Evolutionary conservation across 1,140 invertebrate genomes (phyloP).

Genomic region (Bicyclus anynana): DNA sequence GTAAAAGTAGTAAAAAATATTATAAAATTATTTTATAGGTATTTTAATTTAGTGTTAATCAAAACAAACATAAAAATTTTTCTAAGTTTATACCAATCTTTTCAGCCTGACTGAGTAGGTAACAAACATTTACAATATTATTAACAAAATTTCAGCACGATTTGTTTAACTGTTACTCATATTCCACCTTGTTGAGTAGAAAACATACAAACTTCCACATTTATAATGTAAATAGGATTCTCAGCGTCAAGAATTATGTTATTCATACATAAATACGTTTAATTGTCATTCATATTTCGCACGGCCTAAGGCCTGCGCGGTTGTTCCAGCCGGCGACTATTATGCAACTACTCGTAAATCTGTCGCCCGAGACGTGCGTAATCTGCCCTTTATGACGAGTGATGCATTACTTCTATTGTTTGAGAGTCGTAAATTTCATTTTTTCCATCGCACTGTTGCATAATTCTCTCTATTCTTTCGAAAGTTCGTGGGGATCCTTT

Average conservation of each 20-base stretch:
- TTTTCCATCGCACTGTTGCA: constrained; percentile 35
- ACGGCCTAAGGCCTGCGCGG: neutral
- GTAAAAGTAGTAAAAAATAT: too few species aligned
- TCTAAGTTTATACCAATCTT: too few species aligned
- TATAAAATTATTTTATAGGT: too few species aligned
- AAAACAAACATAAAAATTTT: too few species aligned
- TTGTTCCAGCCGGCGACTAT: constrained; percentile 29
- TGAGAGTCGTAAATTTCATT: constrained; percentile 47
- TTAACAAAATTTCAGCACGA: too few species aligned
- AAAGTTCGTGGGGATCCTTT: constrained; percentile 13
- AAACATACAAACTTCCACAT: too few species aligned
- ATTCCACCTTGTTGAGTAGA: too few species aligned
- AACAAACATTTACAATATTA: too few species aligned
- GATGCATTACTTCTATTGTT: constrained; percentile 62
- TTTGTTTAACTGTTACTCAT: too few species aligned
- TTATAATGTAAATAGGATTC: too few species aligned
- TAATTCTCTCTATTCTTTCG: constrained; percentile 10
- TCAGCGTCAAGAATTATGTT: neutral
- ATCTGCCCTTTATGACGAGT: constrained; percentile 68
- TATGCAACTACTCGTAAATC: constrained; percentile 62
- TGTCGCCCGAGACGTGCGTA: constrained; percentile 50
- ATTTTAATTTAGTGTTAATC: too few species aligned
- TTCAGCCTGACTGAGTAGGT: too few species aligned
- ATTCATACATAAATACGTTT: neutral
- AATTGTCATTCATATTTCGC: constrained; percentile 7